Conservation (phyloP, 2,113 vertebrate species). For the Kryptolebias marmoratus region DNA sequence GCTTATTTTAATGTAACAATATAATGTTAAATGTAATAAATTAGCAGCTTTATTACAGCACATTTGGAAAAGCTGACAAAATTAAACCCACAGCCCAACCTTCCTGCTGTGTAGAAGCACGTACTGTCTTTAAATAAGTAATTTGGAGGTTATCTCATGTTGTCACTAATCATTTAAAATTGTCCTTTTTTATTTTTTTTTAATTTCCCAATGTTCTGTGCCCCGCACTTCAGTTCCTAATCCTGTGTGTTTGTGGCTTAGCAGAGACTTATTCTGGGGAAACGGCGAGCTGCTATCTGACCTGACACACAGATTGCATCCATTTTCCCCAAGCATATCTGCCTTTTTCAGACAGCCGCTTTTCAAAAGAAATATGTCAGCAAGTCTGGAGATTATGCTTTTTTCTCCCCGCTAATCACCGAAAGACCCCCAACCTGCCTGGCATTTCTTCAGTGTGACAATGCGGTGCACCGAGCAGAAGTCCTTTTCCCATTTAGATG, state of each 20-base stretch:
- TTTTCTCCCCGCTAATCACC: constrained; percentile 56
- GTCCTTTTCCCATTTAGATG: constrained; percentile 53
- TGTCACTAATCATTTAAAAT: constrained; percentile 37
- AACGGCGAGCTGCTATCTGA: constrained; percentile 60
- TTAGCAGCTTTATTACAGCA: constrained; percentile 19
- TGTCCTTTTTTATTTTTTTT: constrained; percentile 15
- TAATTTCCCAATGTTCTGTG: constrained; percentile 28
- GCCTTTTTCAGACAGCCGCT: constrained; percentile 59
- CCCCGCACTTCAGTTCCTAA: constrained; percentile 54
- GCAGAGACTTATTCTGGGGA: constrained; percentile 54
- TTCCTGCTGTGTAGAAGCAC: background rate
- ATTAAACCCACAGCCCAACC: background rate
- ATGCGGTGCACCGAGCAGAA: constrained; percentile 9
- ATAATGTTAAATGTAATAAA: constrained; percentile 12
- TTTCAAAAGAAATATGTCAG: constrained; percentile 72
- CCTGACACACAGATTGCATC: constrained; percentile 71
- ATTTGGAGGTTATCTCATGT: constrained; percentile 52
- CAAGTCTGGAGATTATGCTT: constrained; percentile 66
- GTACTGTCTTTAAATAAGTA: constrained; percentile 19
- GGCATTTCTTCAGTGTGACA: constrained; percentile 47
- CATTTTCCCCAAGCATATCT: constrained; percentile 60
- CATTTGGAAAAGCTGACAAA: constrained; percentile 9
- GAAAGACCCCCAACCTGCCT: constrained; percentile 55
- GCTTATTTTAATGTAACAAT: constrained; percentile 14
- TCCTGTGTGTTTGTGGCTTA: constrained; percentile 64